Percentiles rank a stretch among this genome's conserved stretches.
Evolutionary conservation across 2,888 invertebrate species (phyloP).

Genomic region (Harmothoe impar): DNA sequence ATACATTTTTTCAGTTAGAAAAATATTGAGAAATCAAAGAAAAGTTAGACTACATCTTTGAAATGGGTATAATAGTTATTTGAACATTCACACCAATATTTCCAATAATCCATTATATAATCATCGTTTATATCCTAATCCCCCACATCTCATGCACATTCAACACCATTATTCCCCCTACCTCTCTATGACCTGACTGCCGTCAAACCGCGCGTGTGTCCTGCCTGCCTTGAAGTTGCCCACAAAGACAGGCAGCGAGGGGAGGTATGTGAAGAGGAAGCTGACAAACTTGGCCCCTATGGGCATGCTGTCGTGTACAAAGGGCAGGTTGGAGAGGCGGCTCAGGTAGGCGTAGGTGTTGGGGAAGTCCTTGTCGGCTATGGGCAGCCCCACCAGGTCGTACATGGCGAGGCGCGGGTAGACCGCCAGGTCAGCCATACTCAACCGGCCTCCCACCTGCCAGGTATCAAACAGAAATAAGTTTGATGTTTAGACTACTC

Average conservation of each 20-base stretch:
- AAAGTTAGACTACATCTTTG: no score
- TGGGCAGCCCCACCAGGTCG: constrained; percentile 50
- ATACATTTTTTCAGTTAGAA: no score
- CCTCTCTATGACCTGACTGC: constrained; percentile 49
- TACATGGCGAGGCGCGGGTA: constrained; percentile 67
- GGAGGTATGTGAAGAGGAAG: constrained; percentile 56
- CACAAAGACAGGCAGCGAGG: constrained; percentile 62
- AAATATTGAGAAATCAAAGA: no score
- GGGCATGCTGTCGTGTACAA: constrained; percentile 60
- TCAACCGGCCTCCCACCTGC: constrained; percentile 67
- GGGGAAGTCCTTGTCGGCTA: constrained; percentile 66
- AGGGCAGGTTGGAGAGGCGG: constrained; percentile 42
- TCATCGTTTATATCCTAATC: no score
- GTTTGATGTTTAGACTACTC: background rate
- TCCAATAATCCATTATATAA: no score
- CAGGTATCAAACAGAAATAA: background rate
- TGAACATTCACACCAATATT: no score
- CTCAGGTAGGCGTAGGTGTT: constrained; percentile 66
- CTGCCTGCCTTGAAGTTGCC: constrained; percentile 62
- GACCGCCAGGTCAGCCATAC: constrained; percentile 68
- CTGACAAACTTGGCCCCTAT: constrained; percentile 23
- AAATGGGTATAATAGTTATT: no score
- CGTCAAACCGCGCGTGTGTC: constrained; percentile 9
- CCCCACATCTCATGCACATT: no score
- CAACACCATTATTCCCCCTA: no score